phyloP scores from a whole-genome alignment of 2,888 invertebrate species.

The Scaptomyza reducta region DNA sequence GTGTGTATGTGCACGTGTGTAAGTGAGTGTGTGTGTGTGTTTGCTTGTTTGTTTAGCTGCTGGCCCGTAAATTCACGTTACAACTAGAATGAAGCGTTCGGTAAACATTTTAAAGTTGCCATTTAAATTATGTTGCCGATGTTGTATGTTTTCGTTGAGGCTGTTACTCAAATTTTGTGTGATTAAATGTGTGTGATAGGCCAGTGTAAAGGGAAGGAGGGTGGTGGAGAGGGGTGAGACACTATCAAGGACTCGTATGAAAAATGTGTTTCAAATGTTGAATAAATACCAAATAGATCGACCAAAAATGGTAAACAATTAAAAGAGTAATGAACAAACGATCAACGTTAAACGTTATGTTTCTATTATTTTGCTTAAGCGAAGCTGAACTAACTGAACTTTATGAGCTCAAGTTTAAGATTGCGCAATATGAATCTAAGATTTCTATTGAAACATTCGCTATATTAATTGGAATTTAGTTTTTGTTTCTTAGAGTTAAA shows the following conservation, averaged over 20 bases:
- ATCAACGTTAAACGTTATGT: not conserved
- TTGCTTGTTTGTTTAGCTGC: slow-evolving; percentile 65
- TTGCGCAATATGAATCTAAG: too few relatives aligned
- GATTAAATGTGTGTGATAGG: not conserved
- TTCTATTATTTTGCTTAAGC: too few relatives aligned
- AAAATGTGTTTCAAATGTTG: slow-evolving; percentile 48
- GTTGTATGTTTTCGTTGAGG: slow-evolving; percentile 8
- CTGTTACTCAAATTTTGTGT: slow-evolving; percentile 18
- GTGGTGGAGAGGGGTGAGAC: too few relatives aligned
- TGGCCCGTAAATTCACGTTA: slow-evolving; percentile 78
- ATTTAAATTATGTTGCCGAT: slow-evolving; percentile 69
- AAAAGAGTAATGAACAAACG: slow-evolving; percentile 11
- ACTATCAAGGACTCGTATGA: slow-evolving; percentile 8
- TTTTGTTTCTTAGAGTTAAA: too few relatives aligned
- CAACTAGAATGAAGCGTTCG: slow-evolving; percentile 75
- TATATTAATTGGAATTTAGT: too few relatives aligned
- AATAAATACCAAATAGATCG: slow-evolving; percentile 43
- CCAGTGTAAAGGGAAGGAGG: not conserved
- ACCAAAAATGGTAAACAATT: slow-evolving; percentile 18
- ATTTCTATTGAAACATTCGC: too few relatives aligned
- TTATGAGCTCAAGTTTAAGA: too few relatives aligned
- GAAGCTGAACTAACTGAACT: too few relatives aligned
- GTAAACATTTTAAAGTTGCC: slow-evolving; percentile 78
- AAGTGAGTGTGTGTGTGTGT: slow-evolving; percentile 28
- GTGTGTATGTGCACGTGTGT: slow-evolving; percentile 8